Evolutionary conservation across 1,140 invertebrate genomes (phyloP), one percentile per base, ranked within the genome.

Genomic region (Sitobion miscanthi): DNA sequence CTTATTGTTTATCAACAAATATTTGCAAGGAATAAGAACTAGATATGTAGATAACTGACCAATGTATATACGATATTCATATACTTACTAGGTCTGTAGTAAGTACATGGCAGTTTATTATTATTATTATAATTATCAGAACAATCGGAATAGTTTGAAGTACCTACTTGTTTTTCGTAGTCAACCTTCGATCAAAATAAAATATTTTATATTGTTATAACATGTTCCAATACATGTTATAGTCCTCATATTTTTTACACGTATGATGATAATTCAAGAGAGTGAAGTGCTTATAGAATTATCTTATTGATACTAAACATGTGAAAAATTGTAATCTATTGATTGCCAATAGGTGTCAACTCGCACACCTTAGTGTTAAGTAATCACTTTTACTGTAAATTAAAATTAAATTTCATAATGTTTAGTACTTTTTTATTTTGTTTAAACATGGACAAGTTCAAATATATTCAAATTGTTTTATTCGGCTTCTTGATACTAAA

Each of bases 401-500:
- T 49, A 82, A 49, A 91, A 21, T 82, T 82, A 35, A 38, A 82
- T 91, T 82, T 47, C 30, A 38, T 77, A 35, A 47, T 77, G 77
- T 47, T 23, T 47, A 47, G 25, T 86, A 77, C 5, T n/a, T 49
- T 83, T 49, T 91, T 42, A 83, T 45, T 62, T n/a, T 69, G 45
- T 69, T n/a, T 45, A 23, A 47, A n/a, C 38, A 90, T 90, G 89
- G 11, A 62, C 8, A 69, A 45, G 8, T 49, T 45, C 38, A 45
- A 45, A 90, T 69, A 45, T 69, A 69, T 90, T 90, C 38, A 90
- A 62, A 90, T 57, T 42, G 14, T 69, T 20, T 62, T 90, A 90
- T 62, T 90, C 25, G 14, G 54, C 0, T 62, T 90, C 23, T 42
- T 90, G 30, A 69, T 69, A 20, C 25, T 90, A 69, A 90, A 69